These are phyloP conservation scores for Balanococcus diminutus DNA, from an alignment of 2,888 invertebrate species.

Conservation along the genomic window DNA sequence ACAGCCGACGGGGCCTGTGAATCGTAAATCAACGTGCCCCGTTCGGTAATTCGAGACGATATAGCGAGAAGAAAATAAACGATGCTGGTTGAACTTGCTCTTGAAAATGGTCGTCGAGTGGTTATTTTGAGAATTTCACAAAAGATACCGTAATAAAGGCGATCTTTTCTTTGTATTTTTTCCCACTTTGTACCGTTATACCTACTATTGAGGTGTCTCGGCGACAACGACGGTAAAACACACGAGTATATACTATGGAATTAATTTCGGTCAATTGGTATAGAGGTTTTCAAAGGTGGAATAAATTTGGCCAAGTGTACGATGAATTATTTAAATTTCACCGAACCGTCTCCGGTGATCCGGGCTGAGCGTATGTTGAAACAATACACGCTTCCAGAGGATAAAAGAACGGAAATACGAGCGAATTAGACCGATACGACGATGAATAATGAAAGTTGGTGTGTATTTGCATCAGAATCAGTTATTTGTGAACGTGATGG, in stretches of 20 bases:
- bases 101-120: not conserved
- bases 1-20: too few relatives aligned
- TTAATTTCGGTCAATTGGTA: not conserved
- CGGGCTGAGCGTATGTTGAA: not conserved
- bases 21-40: not conserved
- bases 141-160: too few relatives aligned
- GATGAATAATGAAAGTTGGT: slow-evolving; percentile 19
- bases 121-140: too few relatives aligned
- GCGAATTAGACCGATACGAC: not conserved
- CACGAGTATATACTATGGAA: not conserved
- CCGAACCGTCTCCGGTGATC: not conserved
- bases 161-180: too few relatives aligned
- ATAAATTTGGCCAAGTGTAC: not conserved
- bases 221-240: not conserved
- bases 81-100: not conserved
- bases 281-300: not conserved
- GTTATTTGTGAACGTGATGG: too few relatives aligned
- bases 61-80: not conserved
- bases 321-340: not conserved
- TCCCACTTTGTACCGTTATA: too few relatives aligned
- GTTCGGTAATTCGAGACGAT: not conserved
- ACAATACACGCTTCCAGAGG: not conserved
- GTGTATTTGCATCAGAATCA: slow-evolving; percentile 16
- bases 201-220: too few relatives aligned
- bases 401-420: slow-evolving; percentile 8